Evolutionary conservation across 1,140 invertebrate genomes (phyloP), one percentile per base, ranked within the genome.

Genomic region (Penaeus vannamei): DNA sequence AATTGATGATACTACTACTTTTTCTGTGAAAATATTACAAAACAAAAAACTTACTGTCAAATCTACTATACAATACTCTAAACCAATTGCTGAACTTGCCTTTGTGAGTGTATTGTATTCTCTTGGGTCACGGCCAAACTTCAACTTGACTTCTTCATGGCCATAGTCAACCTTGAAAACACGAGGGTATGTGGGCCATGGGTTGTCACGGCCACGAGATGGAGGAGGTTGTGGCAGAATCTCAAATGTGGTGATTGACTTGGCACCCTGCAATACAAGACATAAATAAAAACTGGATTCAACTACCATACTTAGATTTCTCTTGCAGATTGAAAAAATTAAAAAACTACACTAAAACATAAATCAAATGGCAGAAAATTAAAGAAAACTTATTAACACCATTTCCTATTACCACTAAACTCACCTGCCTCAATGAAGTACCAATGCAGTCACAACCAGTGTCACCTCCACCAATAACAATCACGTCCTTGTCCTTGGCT

Each of bases 391-490:
- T 3, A 85, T 86, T 17, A 89, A 91, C 80, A 85, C 61, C 91
- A 87, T 64, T 66, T 69, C 23, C 5, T 53, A 1, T 53, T 12
- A 17, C 53, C 12, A 17, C 59, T 53, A 88, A 60, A 88, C 92
- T 92, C 91, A 95, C 95, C 93, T 99, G 98, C 92, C 99, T 95
- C 22, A 99, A 94, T 5, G 98, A 98, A 3, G 99, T 99, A 64
- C 97, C 99, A 93, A 99, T 99, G 92, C 99, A 99, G 95, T 99
- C 99, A 93, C 97, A 98, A 0, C 99, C 99, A n/a, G 99, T 99
- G 93, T 99, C 99, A 46, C 99, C 99, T 22, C 99, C 99, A 32
- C 99, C 99, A 92, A 99, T 98, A 86, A 99, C 96, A 90, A 99
- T 96, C 8, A 99, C 98, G 93, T 99, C 94, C 93, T 99, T 99